Evolutionary conservation across 1,140 invertebrate species (phyloP).

Genomic region (Caenorhabditis remanei): DNA sequence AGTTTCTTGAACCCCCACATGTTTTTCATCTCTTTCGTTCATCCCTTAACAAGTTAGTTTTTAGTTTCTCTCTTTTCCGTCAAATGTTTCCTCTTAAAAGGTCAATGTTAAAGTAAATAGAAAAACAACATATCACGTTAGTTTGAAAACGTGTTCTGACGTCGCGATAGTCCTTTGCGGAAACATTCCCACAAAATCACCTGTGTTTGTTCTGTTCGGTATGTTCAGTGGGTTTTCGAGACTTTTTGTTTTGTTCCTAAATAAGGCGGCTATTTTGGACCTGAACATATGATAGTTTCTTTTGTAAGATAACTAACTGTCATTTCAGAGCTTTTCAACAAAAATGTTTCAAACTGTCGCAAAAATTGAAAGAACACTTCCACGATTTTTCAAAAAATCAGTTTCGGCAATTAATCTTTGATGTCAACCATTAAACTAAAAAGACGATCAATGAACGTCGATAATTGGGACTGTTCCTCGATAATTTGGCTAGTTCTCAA

Average conservation of each 20-base stretch:
- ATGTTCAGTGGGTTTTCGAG: background rate
- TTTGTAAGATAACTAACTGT: no score
- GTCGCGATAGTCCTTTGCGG: background rate
- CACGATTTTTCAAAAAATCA: no score
- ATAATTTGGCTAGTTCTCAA: no score
- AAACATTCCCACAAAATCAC: background rate
- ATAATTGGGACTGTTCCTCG: background rate
- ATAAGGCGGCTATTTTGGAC: background rate
- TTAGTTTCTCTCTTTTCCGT: constrained; percentile 23
- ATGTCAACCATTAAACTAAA: background rate
- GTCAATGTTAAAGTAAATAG: constrained; percentile 3
- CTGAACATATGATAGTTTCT: no score
- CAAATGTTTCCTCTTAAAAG: background rate
- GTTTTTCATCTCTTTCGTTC: constrained; percentile 16
- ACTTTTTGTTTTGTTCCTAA: no score
- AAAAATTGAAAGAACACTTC: no score
- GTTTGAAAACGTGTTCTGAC: constrained; percentile 5
- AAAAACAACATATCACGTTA: constrained; percentile 24
- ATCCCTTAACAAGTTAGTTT: background rate
- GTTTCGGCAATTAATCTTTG: background rate
- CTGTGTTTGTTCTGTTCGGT: constrained; percentile 30
- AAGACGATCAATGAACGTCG: background rate
- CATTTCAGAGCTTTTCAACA: no score
- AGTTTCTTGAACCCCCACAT: constrained; percentile 31
- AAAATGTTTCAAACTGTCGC: no score